A percentile compares a stretch with the other conserved stretches of the same genome.
Evolutionary conservation across 2,797 vertebrate species (phyloP).

Genomic region (Phoxinus dragarum): DNA sequence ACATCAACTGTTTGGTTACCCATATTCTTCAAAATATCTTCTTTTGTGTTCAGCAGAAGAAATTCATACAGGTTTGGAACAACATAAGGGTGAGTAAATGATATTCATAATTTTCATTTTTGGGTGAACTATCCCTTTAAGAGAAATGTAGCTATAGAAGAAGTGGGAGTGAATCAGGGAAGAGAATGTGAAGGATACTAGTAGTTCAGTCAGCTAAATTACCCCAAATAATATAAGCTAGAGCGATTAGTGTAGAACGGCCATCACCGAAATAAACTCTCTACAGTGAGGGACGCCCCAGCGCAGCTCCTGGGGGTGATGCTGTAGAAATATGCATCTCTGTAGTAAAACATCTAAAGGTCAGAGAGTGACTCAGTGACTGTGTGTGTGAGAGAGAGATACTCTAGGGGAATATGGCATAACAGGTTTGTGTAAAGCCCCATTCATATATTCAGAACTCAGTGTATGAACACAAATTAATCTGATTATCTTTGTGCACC

Average conservation of each 20-base stretch:
- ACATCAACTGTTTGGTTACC: too few relatives aligned
- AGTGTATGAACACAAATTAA: conserved; percentile 18
- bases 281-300: conserved; percentile 5
- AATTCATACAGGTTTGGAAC: too few relatives aligned
- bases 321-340: conserved; percentile 18
- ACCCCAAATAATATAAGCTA: not conserved
- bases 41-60: too few relatives aligned
- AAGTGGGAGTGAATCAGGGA: conserved; percentile 1
- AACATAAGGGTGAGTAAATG: too few relatives aligned
- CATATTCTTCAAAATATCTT: too few relatives aligned
- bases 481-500: conserved; percentile 8
- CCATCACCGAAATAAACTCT: not conserved
- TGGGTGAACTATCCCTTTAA: too few relatives aligned
- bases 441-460: conserved; percentile 39
- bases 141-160: not conserved
- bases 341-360: conserved; percentile 37
- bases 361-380: conserved; percentile 40
- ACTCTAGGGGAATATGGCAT: conserved; percentile 22
- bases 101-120: too few relatives aligned
- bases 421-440: conserved; percentile 27
- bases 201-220: conserved; percentile 10
- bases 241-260: not conserved
- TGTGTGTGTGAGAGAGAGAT: not conserved
- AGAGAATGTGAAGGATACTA: conserved; percentile 2
- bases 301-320: conserved; percentile 7